Percentiles rank a stretch among this genome's conserved stretches.
These are phyloP conservation scores for Tenthredo notha DNA, from an alignment of 2,888 invertebrate species.

Conservation along the genomic window DNA sequence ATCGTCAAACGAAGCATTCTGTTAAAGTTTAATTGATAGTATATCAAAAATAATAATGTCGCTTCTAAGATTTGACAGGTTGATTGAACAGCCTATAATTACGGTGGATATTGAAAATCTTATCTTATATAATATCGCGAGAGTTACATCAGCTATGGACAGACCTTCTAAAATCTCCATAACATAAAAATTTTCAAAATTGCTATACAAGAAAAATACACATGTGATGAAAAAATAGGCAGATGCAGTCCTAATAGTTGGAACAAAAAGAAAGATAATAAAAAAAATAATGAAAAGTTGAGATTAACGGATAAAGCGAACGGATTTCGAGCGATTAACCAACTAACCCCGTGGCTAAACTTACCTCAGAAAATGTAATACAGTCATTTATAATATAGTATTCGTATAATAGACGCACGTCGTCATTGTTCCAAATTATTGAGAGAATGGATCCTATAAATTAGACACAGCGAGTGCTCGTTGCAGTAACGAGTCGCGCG, in stretches of 20 bases:
- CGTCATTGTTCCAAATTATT: constrained; percentile 38
- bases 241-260: neutral
- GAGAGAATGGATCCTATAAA: constrained; percentile 20
- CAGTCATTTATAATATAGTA: neutral
- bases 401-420: constrained; percentile 7
- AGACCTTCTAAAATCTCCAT: neutral
- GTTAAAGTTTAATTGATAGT: constrained; percentile 9
- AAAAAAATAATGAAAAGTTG: neutral
- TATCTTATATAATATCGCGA: neutral
- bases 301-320: neutral
- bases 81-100: constrained; percentile 1
- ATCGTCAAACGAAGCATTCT: constrained; percentile 18
- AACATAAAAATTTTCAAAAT: neutral
- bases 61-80: neutral
- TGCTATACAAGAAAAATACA: neutral
- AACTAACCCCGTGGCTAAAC: neutral
- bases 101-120: neutral
- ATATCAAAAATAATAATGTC: constrained; percentile 25
- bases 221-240: neutral
- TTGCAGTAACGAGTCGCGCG: constrained; percentile 41
- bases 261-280: neutral
- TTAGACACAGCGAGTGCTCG: constrained; percentile 17
- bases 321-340: neutral
- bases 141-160: neutral
- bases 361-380: neutral